Evolutionary conservation across 2,113 vertebrate genomes (phyloP).

Genomic region (Oryzias woworae): DNA sequence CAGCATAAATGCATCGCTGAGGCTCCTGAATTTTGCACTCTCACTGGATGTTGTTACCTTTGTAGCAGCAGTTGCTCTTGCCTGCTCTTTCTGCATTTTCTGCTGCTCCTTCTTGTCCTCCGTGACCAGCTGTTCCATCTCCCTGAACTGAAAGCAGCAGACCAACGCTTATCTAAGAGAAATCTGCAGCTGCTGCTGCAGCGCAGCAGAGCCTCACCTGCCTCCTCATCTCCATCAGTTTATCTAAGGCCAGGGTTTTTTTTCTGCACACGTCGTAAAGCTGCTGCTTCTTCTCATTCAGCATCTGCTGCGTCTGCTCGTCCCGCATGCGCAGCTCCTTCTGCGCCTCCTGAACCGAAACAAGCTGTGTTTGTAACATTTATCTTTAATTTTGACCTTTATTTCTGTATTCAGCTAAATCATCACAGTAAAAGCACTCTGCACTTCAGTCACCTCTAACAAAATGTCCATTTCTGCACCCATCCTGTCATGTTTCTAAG

Average conservation of each 20-base stretch:
- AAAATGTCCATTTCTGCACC: no score
- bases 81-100: constrained; percentile 25
- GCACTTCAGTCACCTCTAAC: no score
- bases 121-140: constrained; percentile 57
- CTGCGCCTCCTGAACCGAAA: constrained; percentile 37
- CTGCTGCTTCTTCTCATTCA: constrained; percentile 43
- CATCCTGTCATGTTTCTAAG: no score
- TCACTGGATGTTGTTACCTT: constrained; percentile 45
- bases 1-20: not conserved
- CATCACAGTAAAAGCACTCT: no score
- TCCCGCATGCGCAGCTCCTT: constrained; percentile 28
- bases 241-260: constrained; percentile 41
- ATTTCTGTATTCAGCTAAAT: no score
- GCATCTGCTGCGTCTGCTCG: constrained; percentile 24
- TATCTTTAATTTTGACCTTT: no score
- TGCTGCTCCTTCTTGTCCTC: constrained; percentile 57
- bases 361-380: not conserved
- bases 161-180: not conserved
- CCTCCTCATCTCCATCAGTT: constrained; percentile 42
- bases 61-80: constrained; percentile 23
- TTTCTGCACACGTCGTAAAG: constrained; percentile 15
- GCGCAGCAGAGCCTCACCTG: constrained; percentile 28
- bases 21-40: not conserved
- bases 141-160: constrained; percentile 37
- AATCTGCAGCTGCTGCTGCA: not conserved